Evolutionary conservation across 23 tunicate genomes (phyloP).

Genomic region (Styela plicata): DNA sequence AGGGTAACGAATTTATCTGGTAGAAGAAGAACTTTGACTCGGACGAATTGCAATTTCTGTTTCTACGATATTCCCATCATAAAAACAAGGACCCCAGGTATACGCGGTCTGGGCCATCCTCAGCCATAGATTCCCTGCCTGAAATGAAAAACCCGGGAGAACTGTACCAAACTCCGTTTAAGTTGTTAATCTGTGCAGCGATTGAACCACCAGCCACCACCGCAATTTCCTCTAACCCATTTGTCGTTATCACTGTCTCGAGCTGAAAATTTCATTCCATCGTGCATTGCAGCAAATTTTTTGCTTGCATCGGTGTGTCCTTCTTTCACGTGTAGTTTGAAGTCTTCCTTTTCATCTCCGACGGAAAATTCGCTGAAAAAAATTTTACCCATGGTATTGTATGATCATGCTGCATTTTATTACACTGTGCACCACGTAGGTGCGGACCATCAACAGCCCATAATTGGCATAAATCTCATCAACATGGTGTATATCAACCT

Average conservation of each 20-base stretch:
- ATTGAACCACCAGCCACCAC: conserved; percentile 25
- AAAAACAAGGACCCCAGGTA: background rate
- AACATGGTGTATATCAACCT: too few relatives aligned
- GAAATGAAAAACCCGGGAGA: background rate
- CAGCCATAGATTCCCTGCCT: background rate
- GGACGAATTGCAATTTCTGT: background rate
- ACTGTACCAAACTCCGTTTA: background rate
- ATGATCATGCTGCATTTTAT: too few relatives aligned
- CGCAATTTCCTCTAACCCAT: background rate
- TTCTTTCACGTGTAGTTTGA: background rate
- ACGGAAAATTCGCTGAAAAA: background rate
- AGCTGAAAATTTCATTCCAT: conserved; percentile 14
- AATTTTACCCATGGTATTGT: background rate
- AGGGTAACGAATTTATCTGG: too few relatives aligned
- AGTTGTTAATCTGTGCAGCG: conserved; percentile 13
- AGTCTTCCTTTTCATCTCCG: background rate
- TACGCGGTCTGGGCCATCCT: background rate
- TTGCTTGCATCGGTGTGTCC: too few relatives aligned
- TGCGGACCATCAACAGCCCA: background rate
- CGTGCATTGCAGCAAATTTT: background rate
- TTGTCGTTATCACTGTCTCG: conserved; percentile 6
- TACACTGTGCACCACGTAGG: background rate
- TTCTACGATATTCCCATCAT: background rate
- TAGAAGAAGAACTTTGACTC: too few relatives aligned
- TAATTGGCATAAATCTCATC: background rate